Evolutionary conservation across 2,797 vertebrate species (phyloP).

Genomic region (Myiotriccus ornatus): DNA sequence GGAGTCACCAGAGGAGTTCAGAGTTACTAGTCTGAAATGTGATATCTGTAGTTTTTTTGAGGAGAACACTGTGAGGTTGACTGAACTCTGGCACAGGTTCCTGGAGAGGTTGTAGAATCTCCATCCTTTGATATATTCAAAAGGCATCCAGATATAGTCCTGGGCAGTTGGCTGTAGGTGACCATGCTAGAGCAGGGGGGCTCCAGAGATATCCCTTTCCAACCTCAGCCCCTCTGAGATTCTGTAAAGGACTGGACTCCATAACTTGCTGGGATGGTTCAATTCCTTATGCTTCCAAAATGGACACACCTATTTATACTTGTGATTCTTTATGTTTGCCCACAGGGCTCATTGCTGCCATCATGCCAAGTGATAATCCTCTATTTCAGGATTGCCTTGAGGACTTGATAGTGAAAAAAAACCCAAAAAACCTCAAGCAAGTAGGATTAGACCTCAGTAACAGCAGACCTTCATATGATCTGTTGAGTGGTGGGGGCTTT

Average conservation of each 20-base stretch:
- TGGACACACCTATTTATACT: accelerated
- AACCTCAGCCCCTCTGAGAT: background rate
- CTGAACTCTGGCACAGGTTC: background rate
- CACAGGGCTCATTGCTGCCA: background rate
- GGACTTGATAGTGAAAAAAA: background rate
- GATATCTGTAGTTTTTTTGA: background rate
- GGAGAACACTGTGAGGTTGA: background rate
- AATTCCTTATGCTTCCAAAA: background rate
- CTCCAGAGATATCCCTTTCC: background rate
- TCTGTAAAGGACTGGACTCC: background rate
- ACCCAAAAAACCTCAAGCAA: background rate
- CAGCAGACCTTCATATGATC: background rate
- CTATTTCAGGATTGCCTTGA: background rate
- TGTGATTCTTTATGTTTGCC: background rate
- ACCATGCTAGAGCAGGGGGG: accelerated
- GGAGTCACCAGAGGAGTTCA: background rate
- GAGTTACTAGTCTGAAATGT: background rate
- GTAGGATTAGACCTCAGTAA: background rate
- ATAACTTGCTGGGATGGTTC: background rate
- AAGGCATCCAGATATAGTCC: background rate
- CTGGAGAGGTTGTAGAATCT: background rate
- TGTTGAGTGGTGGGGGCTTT: background rate
- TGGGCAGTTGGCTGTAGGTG: background rate
- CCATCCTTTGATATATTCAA: background rate
- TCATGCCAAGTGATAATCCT: background rate